phyloP scores from a whole-genome alignment of 2,888 invertebrate species.

The Tridacna crocea region DNA sequence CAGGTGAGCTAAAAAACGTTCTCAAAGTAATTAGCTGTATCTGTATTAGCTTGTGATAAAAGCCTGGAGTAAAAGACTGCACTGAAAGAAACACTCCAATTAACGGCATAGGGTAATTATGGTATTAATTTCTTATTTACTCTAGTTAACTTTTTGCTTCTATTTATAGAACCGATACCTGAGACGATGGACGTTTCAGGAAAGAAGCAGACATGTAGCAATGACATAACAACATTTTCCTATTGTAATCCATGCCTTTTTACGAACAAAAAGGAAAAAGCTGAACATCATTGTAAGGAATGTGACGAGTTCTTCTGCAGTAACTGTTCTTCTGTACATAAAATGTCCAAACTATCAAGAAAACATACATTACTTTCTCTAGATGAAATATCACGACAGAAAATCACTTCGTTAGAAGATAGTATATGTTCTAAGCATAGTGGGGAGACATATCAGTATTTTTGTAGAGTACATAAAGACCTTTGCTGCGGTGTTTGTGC shows the following conservation, averaged over 20 bases:
- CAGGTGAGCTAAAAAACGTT: no score
- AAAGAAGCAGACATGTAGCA: background rate
- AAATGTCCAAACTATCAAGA: background rate
- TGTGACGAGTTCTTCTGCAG: conserved; percentile 2
- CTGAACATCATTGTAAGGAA: background rate
- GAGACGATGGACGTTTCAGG: background rate
- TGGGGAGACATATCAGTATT: background rate
- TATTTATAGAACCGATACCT: no score
- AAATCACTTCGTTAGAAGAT: background rate
- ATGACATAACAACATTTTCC: background rate
- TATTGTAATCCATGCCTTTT: background rate
- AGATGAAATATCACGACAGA: background rate
- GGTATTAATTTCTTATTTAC: no score
- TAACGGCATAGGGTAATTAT: no score
- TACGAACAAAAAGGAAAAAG: background rate
- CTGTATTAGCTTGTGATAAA: no score
- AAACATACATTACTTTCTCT: background rate
- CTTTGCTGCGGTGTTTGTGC: background rate
- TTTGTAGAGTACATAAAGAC: background rate
- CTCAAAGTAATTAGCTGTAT: no score
- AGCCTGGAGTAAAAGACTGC: no score
- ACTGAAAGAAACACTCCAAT: no score
- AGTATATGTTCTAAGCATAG: conserved; percentile 1
- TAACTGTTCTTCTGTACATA: background rate
- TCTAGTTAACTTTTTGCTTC: no score